phyloP scores from a whole-genome alignment of 2,888 invertebrate genomes.

The Tuberolachnus salignus region DNA sequence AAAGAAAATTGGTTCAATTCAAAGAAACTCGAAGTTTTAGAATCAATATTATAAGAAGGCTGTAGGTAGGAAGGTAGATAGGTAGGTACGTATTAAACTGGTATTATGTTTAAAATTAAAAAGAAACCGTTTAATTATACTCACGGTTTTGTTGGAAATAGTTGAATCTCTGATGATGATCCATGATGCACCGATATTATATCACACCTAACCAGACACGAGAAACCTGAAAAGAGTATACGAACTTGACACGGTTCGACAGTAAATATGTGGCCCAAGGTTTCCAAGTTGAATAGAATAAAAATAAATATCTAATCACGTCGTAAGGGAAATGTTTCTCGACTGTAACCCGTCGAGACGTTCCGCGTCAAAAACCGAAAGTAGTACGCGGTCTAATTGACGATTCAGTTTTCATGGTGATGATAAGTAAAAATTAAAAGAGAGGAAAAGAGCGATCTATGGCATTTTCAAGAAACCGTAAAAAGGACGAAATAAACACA shows the following conservation, averaged over 20 bases:
- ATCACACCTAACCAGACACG: too few relatives aligned
- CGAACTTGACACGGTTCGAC: slow-evolving; percentile 49
- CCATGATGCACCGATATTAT: background rate
- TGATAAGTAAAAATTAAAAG: background rate
- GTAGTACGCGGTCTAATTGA: background rate
- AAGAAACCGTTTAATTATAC: background rate
- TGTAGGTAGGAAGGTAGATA: background rate
- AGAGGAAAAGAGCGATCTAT: too few relatives aligned
- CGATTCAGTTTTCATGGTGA: background rate
- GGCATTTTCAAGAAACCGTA: background rate
- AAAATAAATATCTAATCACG: background rate
- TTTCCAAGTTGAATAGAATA: background rate
- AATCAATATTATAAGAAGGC: background rate
- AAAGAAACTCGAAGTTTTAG: background rate
- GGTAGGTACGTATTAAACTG: background rate
- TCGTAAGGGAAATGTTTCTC: background rate
- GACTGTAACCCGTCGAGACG: background rate
- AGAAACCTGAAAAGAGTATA: slow-evolving; percentile 19
- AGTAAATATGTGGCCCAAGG: slow-evolving; percentile 20
- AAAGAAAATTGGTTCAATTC: background rate
- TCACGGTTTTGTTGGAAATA: slow-evolving; percentile 53
- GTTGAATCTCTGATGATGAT: slow-evolving; percentile 35
- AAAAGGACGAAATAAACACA: background rate
- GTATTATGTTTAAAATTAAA: too few relatives aligned
- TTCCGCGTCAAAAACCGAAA: background rate